Conservation (phyloP, 2,888 invertebrate genomes). For the Euphydryas editha region DNA sequence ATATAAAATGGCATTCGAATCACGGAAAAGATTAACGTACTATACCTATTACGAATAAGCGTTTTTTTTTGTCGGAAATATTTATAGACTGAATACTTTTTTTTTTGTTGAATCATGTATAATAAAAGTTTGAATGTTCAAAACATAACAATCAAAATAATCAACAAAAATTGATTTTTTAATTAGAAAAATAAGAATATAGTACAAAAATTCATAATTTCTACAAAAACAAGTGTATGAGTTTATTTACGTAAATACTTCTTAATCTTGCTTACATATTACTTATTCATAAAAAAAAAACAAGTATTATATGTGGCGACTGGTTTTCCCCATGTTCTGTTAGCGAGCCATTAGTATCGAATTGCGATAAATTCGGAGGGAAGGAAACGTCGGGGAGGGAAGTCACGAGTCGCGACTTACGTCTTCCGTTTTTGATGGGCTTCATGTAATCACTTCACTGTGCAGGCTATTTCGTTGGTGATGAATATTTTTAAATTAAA, state of each 20-base stretch:
- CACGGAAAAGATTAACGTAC: slow-evolving; percentile 5
- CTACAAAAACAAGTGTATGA: too few relatives aligned
- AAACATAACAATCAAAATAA: too few relatives aligned
- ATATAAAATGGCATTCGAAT: slow-evolving; percentile 21
- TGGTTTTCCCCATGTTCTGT: slow-evolving; percentile 14
- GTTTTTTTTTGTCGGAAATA: background rate
- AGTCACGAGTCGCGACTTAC: slow-evolving; percentile 54
- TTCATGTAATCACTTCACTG: slow-evolving; percentile 48
- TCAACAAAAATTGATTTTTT: too few relatives aligned
- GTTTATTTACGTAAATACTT: background rate
- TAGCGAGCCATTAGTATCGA: slow-evolving; percentile 54
- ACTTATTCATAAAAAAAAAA: background rate
- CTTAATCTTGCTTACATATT: background rate
- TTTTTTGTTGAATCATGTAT: background rate
- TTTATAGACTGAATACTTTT: background rate
- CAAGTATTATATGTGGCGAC: background rate
- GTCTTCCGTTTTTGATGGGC: slow-evolving; percentile 67
- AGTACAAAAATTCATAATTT: background rate
- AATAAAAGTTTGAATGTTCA: background rate
- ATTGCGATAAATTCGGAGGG: slow-evolving; percentile 74
- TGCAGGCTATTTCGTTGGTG: background rate
- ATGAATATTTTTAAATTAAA: too few relatives aligned
- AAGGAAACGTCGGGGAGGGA: slow-evolving; percentile 43
- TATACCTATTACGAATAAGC: background rate
- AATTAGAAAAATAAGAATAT: background rate